These are phyloP conservation scores for Melitaea cinxia DNA, from an alignment of 1,140 invertebrate genomes.

Conservation along the genomic window DNA sequence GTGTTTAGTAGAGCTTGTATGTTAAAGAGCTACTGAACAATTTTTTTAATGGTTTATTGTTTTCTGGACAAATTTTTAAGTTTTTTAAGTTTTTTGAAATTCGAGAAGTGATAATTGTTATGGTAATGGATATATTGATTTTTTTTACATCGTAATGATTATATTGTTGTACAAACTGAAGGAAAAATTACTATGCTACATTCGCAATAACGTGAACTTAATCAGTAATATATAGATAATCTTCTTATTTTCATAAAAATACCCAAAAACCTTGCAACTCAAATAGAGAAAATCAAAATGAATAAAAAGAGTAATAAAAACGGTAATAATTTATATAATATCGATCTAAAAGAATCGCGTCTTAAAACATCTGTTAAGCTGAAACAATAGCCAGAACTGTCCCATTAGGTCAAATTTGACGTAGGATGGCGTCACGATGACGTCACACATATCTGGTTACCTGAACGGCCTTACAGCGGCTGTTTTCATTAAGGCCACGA, in stretches of 20 bases:
- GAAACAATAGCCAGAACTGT: conserved; percentile 22
- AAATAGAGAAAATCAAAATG: neutral
- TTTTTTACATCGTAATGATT: too few relatives aligned
- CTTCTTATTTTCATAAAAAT: too few relatives aligned
- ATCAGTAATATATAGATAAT: too few relatives aligned
- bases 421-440: conserved; percentile 56
- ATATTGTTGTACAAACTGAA: too few relatives aligned
- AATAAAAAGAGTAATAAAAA: neutral
- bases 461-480: conserved; percentile 46
- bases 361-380: conserved; percentile 12
- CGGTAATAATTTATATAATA: neutral
- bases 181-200: too few relatives aligned
- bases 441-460: conserved; percentile 72
- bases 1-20: neutral
- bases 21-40: neutral
- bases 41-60: neutral
- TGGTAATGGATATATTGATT: too few relatives aligned
- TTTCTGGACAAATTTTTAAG: too few relatives aligned
- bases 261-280: too few relatives aligned
- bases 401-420: conserved; percentile 51
- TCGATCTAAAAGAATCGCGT: neutral
- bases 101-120: too few relatives aligned
- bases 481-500: conserved; percentile 71
- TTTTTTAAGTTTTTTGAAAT: too few relatives aligned
- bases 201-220: too few relatives aligned